These are phyloP conservation scores for Daubentonia madagascariensis DNA, from an alignment of 2,113 vertebrate species.

Conservation along the genomic window DNA sequence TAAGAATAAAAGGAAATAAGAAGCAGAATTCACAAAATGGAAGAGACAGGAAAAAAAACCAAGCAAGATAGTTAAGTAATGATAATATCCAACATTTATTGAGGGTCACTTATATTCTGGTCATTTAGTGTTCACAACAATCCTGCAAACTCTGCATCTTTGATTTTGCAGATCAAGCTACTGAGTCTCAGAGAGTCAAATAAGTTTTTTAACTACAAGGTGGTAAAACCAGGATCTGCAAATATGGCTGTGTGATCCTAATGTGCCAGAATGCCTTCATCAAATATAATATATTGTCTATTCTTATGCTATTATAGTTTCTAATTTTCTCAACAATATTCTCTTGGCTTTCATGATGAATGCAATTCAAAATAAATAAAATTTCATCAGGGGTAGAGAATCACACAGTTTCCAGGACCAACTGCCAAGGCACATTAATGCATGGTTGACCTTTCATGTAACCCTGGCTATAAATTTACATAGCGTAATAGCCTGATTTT, in stretches of 20 bases:
- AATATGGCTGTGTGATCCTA: neutral
- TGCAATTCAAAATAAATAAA: slow-evolving; percentile 5
- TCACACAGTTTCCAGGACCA: neutral
- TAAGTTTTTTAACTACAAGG: neutral
- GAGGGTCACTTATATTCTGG: neutral
- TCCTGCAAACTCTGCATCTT: neutral
- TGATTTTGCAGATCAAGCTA: neutral
- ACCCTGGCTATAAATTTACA: slow-evolving; percentile 20
- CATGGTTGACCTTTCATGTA: neutral
- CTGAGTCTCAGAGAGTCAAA: neutral
- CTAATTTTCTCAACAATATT: neutral
- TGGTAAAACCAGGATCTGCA: neutral
- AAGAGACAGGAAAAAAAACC: neutral
- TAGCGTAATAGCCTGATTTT: neutral
- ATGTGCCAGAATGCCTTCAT: neutral
- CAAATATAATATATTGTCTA: neutral
- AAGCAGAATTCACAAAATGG: neutral
- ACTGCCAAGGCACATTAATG: neutral
- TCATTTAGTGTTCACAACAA: neutral
- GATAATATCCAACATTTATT: neutral
- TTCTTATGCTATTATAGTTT: neutral
- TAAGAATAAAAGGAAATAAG: neutral
- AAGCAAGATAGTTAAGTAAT: neutral
- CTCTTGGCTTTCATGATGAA: neutral
- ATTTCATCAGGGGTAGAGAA: neutral